phyloP scores from a whole-genome alignment of 2,888 invertebrate species.

The Philereme vetulata region DNA sequence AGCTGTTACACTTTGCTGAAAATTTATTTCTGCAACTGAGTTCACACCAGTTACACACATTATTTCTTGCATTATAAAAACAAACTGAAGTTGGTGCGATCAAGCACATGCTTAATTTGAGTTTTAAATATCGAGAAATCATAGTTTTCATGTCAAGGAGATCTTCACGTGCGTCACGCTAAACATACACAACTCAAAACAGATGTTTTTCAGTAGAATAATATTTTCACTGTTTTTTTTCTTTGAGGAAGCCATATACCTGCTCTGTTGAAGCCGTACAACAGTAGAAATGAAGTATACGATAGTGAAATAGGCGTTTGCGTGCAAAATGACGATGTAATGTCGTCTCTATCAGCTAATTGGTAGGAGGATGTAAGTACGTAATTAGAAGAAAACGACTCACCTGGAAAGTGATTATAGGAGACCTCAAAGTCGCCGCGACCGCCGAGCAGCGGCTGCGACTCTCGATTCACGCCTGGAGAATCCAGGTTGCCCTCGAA shows the following conservation, averaged over 20 bases:
- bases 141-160: constrained; percentile 33
- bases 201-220: constrained; percentile 38
- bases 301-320: constrained; percentile 24
- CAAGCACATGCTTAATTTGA: constrained; percentile 43
- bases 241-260: constrained; percentile 53
- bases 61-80: constrained; percentile 43
- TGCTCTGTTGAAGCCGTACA: constrained; percentile 50
- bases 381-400: constrained; percentile 35
- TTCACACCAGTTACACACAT: constrained; percentile 58
- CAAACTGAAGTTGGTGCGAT: constrained; percentile 63
- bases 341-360: constrained; percentile 44
- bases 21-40: constrained; percentile 61
- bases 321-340: constrained; percentile 36
- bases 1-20: constrained; percentile 69
- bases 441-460: constrained; percentile 96
- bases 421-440: constrained; percentile 89
- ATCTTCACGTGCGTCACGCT: constrained; percentile 47
- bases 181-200: constrained; percentile 46
- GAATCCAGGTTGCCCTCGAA: constrained; percentile 94
- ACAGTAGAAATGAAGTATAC: constrained; percentile 39
- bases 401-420: constrained; percentile 95
- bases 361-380: constrained; percentile 38
- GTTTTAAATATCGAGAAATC: constrained; percentile 43
- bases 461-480: constrained; percentile 93
- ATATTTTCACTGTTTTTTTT: constrained; percentile 6